Percentiles rank a stretch among this genome's conserved stretches.
Conservation (phyloP, 2,797 vertebrate genomes). For the Mormyrus proboscirostris region DNA sequence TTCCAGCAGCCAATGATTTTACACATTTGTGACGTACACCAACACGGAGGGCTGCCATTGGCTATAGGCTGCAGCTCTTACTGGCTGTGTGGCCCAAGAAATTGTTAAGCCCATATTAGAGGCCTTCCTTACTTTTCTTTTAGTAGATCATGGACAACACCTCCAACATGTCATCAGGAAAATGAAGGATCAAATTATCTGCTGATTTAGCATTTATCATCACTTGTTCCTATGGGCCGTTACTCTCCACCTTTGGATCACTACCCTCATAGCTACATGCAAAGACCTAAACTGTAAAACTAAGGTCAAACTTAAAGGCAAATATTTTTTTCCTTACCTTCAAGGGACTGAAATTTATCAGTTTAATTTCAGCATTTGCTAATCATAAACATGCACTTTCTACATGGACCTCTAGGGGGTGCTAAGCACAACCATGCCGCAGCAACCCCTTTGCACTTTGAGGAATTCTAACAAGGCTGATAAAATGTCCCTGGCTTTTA, state of each 20-base stretch:
- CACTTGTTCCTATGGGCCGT: not conserved
- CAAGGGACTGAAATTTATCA: not conserved
- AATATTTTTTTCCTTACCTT: not conserved
- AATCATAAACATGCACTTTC: not conserved
- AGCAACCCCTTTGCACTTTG: not conserved
- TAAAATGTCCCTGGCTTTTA: constrained; percentile 12
- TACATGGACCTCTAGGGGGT: not conserved
- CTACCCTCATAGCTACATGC: not conserved
- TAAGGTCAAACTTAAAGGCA: not conserved
- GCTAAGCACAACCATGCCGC: not conserved
- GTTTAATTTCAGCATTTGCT: not conserved
- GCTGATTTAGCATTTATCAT: not conserved
- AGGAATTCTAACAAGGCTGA: constrained; percentile 16
- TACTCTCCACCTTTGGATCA: not conserved
- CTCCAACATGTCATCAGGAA: not conserved
- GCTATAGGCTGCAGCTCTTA: not conserved
- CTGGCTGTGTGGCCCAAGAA: not conserved
- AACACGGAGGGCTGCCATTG: not conserved
- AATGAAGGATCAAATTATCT: not conserved
- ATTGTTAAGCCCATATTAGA: not conserved
- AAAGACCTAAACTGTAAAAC: not conserved
- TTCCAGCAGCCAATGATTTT: not conserved
- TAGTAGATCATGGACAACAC: not conserved
- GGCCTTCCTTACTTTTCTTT: not conserved
- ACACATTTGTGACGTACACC: not conserved